Base-by-base conservation (phyloP, 2,888 invertebrate genomes). In the Bibio marci region DNA sequence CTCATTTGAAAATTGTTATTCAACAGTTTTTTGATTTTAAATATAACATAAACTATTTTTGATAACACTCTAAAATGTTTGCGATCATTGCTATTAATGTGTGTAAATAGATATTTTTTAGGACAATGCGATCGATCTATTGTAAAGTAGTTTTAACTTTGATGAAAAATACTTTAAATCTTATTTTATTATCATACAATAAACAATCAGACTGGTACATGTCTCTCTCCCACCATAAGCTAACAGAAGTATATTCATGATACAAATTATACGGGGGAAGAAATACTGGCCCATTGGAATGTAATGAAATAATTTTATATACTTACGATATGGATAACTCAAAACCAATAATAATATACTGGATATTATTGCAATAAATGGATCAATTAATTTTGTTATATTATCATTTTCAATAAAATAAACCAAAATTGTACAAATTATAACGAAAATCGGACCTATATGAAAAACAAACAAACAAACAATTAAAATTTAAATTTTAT, bases 291-390 rank as follows among this genome's bases (percentile, higher is more conserved):
- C 26, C 26, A 28, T 7, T 28, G 28, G 13, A n/a, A 28, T n/a
- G 13, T n/a, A 26, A 26, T 26, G 26, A 8, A 6, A 8, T 8
- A 8, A 8, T 11, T 26, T 10, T 25, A 14, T 22, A 6, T 3
- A 71, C 75, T 73, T 59, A 79, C 86, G 76, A 59, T 83, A 85
- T 0, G 85, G 82, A 59, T 77, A 83, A 52, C 83, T 87, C 35
- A 86, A 66, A 12, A 72, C 59, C 46, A 83, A 71, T 30, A 87
- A 66, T 2, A 75, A 58, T 3, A 75, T 57, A 32, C 83, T 78
- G 0, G 86, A 80, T 41, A 78, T 59, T 31, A 88, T 76, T 1
- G 87, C 78, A 25, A 86, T 63, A 2, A 74, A 63, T 0, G 88
- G 87, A 61, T 81, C 80, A 19, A 77, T 63, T 47, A 65, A 76